Evolutionary conservation across 2,113 vertebrate genomes (phyloP), one percentile per base, ranked within the genome.

Genomic region (Pedionomus torquatus): DNA sequence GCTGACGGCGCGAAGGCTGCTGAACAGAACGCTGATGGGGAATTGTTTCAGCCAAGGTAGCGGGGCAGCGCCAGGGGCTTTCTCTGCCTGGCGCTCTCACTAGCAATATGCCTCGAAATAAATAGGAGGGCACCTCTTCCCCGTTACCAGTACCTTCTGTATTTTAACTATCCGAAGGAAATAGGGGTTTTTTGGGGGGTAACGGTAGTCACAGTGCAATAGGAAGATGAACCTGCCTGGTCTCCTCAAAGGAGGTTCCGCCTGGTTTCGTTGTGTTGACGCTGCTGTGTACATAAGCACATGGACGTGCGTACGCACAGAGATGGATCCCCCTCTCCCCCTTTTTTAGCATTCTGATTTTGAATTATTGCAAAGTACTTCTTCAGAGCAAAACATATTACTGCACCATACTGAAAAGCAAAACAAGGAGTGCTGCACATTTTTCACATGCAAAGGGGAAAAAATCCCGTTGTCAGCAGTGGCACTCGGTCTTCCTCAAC

Each of bases 1-100:
- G 89, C 95, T 94, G 96, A 79, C 86, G 97, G 97, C 94, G 43
- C 88, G 20, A 57, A 87, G 90, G 85, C 92, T 75, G 33, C 90
- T 18, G 54, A 78, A 48, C 94, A 57, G 85, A 89, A 76, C 19
- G 16, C 2, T 55, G 78, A 7, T 80, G 83, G 52, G 52, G 52
- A 69, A 9, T 63, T 69, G 72, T 69, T 68, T 37, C 66, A 41
- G 33, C 80, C 86, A 0, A 30, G 10, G 70, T 44, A 39, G 57
- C 13, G 2, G 25, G 71, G n/a, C 26, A 81, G 64, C 33, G 7
- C 70, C 48, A 2, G 7, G 43, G 65, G 16, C 39, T 80, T 16
- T 17, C 11, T 19, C 52, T 61, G 33, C 51, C 60, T 37, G 10
- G 0, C 35, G 24, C 33, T 30, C 71, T 44, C 5, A 2, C 35